These are phyloP conservation scores for Nephrotoma appendiculata DNA, from an alignment of 2,888 invertebrate genomes.

Conservation along the genomic window DNA sequence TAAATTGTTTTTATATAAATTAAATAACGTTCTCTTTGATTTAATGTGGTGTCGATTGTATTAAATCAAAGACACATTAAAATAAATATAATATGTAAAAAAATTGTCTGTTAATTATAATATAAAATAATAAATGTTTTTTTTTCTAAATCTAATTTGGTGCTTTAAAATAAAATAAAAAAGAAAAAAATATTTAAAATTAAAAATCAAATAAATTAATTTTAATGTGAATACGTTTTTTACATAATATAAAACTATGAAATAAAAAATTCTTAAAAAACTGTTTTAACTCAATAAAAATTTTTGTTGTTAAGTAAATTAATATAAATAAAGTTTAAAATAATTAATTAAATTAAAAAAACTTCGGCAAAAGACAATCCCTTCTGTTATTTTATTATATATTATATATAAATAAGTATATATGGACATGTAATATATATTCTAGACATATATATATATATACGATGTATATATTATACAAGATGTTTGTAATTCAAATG, in stretches of 20 bases:
- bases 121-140: not conserved
- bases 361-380: not conserved
- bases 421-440: not conserved
- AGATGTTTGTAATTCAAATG: too few species aligned
- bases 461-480: not conserved
- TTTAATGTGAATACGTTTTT: not conserved
- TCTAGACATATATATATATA: too few species aligned
- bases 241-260: not conserved
- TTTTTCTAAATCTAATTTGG: slow-evolving; percentile 1
- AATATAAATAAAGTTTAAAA: not conserved
- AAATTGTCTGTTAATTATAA: not conserved
- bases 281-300: not conserved
- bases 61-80: not conserved
- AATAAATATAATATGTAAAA: not conserved
- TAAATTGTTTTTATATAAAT: not conserved
- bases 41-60: not conserved
- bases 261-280: not conserved
- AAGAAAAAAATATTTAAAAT: not conserved
- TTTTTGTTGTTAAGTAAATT: not conserved
- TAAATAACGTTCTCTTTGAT: not conserved
- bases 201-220: not conserved
- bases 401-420: not conserved
- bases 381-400: not conserved
- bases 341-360: not conserved
- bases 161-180: not conserved